Evolutionary conservation across 2,113 vertebrate species (phyloP), one percentile per base, ranked within the genome.

Genomic region (Podocnemis expansa): DNA sequence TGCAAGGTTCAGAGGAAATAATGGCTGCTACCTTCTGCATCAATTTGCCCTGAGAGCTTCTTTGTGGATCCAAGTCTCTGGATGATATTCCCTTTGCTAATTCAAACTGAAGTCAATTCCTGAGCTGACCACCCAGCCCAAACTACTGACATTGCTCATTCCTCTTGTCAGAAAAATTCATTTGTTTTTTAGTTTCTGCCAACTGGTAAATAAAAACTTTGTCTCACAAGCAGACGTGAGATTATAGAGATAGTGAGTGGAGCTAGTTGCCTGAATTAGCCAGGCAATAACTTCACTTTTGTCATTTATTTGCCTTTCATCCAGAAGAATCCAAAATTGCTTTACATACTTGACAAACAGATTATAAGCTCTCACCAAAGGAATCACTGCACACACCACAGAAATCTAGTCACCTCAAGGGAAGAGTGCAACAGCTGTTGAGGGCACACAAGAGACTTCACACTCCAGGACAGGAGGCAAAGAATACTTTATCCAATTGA

Each of bases 231-330:
- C 94, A 96, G 96, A 95, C 89, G 82, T 96, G 97, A 97, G 93
- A 82, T 97, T 94, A 97, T 95, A 73, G 89, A 92, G 82, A 96
- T 91, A 96, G 22, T 83, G 86, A 97, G 73, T 85, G 90, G 91
- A 95, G 63, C 89, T 93, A 86, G 84, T 89, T 90, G 86, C 89
- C 55, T 96, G 96, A 95, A 93, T 73, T 91, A 94, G 92, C 94
- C 92, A 93, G 94, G 96, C 96, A 96, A 97, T 97, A 96, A 96
- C 82, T 92, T 96, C 84, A 87, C 93, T 96, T 92, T 93, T 97
- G 96, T 96, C 93, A 94, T 93, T 96, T 96, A 96, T 97, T 97
- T 96, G 96, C 96, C 93, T 96, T 96, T 97, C 95, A 97, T 97
- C 96, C 96, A 97, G 96, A 96, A 97, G 92, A 96, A 95, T 96